phyloP scores from a whole-genome alignment of 2,113 vertebrate genomes.

The Emydura subglobosa region DNA sequence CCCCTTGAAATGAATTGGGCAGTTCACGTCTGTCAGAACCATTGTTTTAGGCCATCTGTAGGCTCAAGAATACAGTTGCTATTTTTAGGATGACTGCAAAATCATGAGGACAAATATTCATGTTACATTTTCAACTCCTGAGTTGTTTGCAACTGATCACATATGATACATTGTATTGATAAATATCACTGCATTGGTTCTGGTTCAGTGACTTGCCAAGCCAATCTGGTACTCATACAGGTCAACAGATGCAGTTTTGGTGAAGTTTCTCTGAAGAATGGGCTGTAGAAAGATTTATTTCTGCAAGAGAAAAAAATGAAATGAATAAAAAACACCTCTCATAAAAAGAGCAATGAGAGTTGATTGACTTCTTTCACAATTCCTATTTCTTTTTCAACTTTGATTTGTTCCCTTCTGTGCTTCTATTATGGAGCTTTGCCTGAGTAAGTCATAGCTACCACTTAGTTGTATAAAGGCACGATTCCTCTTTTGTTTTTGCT shows the following conservation, averaged over 20 bases:
- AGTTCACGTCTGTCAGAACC: rapidly evolving
- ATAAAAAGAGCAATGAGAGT: background rate
- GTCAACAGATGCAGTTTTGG: background rate
- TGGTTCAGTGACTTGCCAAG: background rate
- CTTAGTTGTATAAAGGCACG: background rate
- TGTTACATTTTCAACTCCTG: background rate
- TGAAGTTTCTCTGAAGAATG: background rate
- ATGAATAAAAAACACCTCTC: background rate
- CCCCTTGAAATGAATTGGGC: background rate
- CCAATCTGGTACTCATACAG: background rate
- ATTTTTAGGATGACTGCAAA: background rate
- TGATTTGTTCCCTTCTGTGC: background rate
- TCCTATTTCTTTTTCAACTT: background rate
- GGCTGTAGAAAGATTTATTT: background rate
- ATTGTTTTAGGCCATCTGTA: background rate
- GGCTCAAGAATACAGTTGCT: rapidly evolving
- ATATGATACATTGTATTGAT: background rate
- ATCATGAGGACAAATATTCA: background rate
- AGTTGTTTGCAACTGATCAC: background rate
- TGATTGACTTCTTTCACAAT: background rate
- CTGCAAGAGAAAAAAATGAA: background rate
- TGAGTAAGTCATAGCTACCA: background rate
- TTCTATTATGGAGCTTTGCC: background rate
- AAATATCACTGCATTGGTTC: background rate
- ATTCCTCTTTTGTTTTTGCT: background rate